Evolutionary conservation across 2,888 invertebrate genomes (phyloP), one percentile per base, ranked within the genome.

Genomic region (Polyommatus iphigenia): DNA sequence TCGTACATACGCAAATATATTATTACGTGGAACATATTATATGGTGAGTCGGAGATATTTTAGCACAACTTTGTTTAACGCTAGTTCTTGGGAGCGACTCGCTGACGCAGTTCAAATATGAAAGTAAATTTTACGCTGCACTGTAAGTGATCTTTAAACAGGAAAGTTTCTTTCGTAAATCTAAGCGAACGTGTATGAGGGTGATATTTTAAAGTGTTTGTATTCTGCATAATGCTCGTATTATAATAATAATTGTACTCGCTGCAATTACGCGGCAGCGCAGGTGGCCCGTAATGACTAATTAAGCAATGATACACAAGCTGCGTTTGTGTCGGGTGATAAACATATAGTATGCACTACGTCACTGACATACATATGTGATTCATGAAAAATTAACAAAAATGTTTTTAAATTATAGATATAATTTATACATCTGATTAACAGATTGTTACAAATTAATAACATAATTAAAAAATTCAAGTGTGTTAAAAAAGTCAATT

Each of bases 1-100:
- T n/a, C n/a, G n/a, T n/a, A 54, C 75, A 75, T 50, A 54, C 75
- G 46, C 54, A 75, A 75, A 75, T 75, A 75, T 75, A 75, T 75
- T 73, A 73, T 73, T 73, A 75, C 29, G 15, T 75, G 13, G 75
- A 75, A 54, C 54, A 54, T 29, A 32, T 24, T 67, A 67, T 67
- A 54, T 75, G 50, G 46, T 20, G 46, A 50, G 54, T 75, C 75
- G 7, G 75, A 15, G 6, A 75, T 75, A 75, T 75, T 29, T 75
- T 54, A 75, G 75, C 50, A 29, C 75, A 73, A 29, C 75, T 75
- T 75, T 75, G 75, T n/a, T 54, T 75, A 18, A 54, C 15, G 24
- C 24, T 18, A 75, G 75, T 50, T 75, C 75, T 54, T 75, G 54
- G 29, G 75, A 29, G 6, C 29, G 46, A 13, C 75, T 75, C 15